Percentiles rank a stretch among this genome's conserved stretches.
Conservation (phyloP, 2,888 invertebrate genomes). For the Trachelus stipa region DNA sequence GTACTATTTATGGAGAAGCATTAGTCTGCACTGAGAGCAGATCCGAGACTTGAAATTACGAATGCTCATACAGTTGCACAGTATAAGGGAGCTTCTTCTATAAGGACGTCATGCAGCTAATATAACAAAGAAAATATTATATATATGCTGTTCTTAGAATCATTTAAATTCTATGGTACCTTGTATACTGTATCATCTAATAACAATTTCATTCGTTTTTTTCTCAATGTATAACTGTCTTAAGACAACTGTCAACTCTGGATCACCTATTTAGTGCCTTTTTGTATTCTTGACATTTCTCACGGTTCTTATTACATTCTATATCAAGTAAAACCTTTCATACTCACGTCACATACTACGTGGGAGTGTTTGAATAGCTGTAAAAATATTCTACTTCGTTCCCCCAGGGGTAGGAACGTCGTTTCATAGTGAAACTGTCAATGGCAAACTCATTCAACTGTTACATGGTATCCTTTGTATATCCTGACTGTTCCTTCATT, state of each 20-base stretch:
- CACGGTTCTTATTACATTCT: neutral
- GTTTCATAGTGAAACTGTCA: neutral
- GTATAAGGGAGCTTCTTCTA: neutral
- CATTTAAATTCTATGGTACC: neutral
- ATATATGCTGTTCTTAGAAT: neutral
- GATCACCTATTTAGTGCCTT: neutral
- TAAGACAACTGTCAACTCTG: neutral
- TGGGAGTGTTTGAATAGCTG: slow-evolving; percentile 9
- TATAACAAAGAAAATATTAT: neutral
- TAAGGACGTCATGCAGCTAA: neutral
- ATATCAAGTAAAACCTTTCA: neutral
- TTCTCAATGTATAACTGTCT: neutral
- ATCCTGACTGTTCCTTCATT: neutral
- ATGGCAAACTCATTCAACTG: slow-evolving; percentile 1
- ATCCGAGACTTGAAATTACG: neutral
- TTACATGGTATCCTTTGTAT: neutral
- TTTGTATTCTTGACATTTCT: neutral
- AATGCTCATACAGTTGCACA: neutral
- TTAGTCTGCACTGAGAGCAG: neutral
- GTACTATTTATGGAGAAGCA: slow-evolving; percentile 3
- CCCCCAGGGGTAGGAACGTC: neutral
- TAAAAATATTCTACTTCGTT: slow-evolving; percentile 2
- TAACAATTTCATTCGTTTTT: neutral
- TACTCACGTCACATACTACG: neutral
- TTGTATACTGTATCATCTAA: neutral